Evolutionary conservation across 2,888 invertebrate genomes (phyloP).

Genomic region (Onchidella celtica): DNA sequence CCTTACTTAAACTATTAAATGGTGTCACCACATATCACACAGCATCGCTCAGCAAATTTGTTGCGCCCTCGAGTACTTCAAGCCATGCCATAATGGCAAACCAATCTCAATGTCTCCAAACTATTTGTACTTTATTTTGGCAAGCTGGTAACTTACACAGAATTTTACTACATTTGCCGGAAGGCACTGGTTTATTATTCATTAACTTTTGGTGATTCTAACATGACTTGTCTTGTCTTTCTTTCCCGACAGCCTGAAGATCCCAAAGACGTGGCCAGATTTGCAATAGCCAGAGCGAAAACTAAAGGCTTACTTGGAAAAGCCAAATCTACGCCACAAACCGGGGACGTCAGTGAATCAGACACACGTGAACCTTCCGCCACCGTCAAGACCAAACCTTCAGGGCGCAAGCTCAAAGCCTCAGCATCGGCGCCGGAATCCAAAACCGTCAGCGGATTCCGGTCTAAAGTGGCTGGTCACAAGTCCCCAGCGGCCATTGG

Average conservation of each 20-base stretch:
- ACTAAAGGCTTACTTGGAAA: slow-evolving; percentile 68
- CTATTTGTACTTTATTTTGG: too few species aligned
- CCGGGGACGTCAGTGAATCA: neutral
- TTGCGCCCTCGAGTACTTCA: too few species aligned
- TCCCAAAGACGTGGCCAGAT: slow-evolving; percentile 71
- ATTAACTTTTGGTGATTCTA: too few species aligned
- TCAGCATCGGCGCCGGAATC: slow-evolving; percentile 2
- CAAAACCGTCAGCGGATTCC: neutral
- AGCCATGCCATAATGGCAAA: too few species aligned
- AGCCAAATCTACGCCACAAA: slow-evolving; percentile 35
- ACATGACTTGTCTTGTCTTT: neutral
- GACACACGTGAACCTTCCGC: neutral
- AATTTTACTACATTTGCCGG: too few species aligned
- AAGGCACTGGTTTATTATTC: too few species aligned
- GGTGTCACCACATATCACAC: too few species aligned
- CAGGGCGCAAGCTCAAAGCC: neutral
- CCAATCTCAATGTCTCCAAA: too few species aligned
- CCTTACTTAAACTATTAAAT: too few species aligned
- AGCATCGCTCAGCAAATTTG: too few species aligned
- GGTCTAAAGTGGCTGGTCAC: slow-evolving; percentile 18
- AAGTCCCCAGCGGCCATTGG: slow-evolving; percentile 56
- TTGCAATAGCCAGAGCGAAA: slow-evolving; percentile 71
- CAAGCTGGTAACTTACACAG: too few species aligned
- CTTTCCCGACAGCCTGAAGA: slow-evolving; percentile 69
- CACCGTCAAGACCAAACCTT: neutral